Evolutionary conservation across 1,140 invertebrate species (phyloP), one percentile per base, ranked within the genome.

Genomic region (Elysia chlorotica): DNA sequence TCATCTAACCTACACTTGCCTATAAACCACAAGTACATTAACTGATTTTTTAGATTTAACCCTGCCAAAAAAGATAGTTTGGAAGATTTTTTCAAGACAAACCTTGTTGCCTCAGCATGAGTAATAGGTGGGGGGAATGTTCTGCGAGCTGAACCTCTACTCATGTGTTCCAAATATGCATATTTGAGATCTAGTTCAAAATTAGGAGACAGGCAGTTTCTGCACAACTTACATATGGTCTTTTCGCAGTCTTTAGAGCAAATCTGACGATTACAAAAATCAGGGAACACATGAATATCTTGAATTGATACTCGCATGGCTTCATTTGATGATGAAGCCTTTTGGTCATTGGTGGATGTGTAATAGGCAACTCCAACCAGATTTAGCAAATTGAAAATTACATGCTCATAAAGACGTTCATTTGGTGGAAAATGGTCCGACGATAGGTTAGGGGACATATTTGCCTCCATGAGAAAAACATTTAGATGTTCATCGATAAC

Each of bases 391-490:
- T 94, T 97, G 82, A 92, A 96, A 2, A 99, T 78, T 2, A 99
- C 93, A 89, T 98, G 96, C 81, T 98, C 94, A 78, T 99, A 99
- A 0, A 99, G 85, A 14, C 95, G 83, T 73, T 92, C 91, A 85
- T 99, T 99, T 0, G 92, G 92, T 54, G 92, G 91, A 86, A 94
- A 99, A 88, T 99, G 96, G 0, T 92, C 92, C 0, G 96, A 97
- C 0, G 95, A 97, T 30, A 99, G 89, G 89, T 99, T 99, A 0
- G 97, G 97, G 35, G 95, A 97, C 97, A 99, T 99, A 85, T 99
- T 99, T 0, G 95, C 96, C 87, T 99, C 97, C 91, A 99, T 93
- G 2, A 97, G 88, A 81, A 92, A 95, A 2, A 98, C 93, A 61
- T 95, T 94, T 0, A 98, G 82, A 62, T 97, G 88, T 78, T 96